Evolutionary conservation across 1,140 invertebrate genomes (phyloP).

Genomic region (Argopecten irradians): DNA sequence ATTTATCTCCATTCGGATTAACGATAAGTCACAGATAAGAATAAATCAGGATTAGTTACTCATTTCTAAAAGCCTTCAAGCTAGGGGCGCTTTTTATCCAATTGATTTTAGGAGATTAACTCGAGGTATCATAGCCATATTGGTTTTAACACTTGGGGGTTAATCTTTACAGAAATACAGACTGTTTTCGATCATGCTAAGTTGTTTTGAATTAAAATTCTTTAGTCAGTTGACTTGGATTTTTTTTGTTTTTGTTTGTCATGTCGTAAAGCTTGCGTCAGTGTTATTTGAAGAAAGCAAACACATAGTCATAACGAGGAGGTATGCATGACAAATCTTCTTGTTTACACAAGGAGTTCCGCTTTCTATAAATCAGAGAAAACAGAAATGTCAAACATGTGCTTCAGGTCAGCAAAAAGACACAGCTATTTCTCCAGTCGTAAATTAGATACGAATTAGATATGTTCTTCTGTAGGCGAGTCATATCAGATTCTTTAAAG

Average conservation of each 20-base stretch:
- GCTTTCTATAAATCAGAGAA: no score
- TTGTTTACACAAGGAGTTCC: neutral
- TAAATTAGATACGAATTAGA: no score
- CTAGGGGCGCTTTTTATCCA: neutral
- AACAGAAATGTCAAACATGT: neutral
- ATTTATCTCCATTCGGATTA: neutral
- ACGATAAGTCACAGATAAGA: neutral
- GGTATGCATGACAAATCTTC: neutral
- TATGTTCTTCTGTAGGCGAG: no score
- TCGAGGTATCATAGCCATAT: neutral
- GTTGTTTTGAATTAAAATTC: neutral
- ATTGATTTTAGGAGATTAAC: neutral
- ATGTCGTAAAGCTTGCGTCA: neutral
- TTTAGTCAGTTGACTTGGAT: neutral
- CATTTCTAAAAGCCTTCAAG: neutral
- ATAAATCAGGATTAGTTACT: neutral
- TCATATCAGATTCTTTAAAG: no score
- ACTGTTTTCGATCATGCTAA: neutral
- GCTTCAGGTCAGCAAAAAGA: neutral
- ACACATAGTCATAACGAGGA: neutral
- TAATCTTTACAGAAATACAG: neutral
- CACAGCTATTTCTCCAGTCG: neutral
- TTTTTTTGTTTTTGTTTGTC: neutral
- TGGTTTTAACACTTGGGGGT: neutral
- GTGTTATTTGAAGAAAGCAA: neutral